Conservation (phyloP, 2,797 vertebrate genomes). For the Oreortyx pictus region DNA sequence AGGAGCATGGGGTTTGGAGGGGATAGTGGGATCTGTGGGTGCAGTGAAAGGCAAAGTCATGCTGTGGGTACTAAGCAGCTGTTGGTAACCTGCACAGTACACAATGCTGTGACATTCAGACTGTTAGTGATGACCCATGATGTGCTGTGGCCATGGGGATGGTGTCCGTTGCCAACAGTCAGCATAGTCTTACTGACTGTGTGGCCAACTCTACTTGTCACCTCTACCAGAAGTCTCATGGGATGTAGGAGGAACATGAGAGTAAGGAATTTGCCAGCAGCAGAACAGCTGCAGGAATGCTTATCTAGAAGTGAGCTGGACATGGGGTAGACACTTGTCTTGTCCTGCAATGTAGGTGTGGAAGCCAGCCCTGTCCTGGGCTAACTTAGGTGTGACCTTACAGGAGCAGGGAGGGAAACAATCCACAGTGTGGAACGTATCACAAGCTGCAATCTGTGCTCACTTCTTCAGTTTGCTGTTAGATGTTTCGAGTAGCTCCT, state of each 20-base stretch:
- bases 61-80: not conserved
- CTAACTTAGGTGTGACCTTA: accelerated
- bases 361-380: not conserved
- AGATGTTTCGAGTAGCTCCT: not conserved
- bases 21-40: accelerated
- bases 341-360: not conserved
- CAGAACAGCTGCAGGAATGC: not conserved
- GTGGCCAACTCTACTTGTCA: not conserved
- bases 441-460: not conserved
- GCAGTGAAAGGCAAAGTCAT: not conserved
- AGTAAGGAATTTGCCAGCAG: not conserved
- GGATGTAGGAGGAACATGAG: not conserved
- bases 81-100: accelerated
- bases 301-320: not conserved
- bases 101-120: accelerated
- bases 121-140: accelerated
- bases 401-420: not conserved
- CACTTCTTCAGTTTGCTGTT: not conserved
- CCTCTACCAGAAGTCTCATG: not conserved
- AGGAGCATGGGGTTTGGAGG: not conserved
- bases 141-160: not conserved
- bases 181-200: not conserved
- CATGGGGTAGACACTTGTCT: not conserved
- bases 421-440: accelerated
- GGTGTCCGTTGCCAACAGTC: not conserved